Conservation (phyloP, 2,888 invertebrate species). For the Timema cristinae region DNA sequence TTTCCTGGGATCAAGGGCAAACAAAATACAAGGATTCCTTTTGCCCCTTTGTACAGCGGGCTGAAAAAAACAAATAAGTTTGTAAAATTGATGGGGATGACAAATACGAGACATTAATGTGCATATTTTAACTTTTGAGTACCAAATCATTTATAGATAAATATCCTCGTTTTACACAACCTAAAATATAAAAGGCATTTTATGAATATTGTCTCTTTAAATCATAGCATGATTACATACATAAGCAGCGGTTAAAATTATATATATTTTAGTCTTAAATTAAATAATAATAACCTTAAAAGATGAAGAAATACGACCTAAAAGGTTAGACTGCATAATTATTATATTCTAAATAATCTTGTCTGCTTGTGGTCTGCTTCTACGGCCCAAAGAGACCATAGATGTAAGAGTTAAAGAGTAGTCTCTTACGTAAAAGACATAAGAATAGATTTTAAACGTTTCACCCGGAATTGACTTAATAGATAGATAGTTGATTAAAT, state of each 20-base stretch:
- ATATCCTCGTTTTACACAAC: neutral
- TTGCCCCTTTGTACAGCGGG: conserved; percentile 26
- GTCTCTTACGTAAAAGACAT: too few relatives aligned
- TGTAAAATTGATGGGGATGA: neutral
- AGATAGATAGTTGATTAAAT: too few relatives aligned
- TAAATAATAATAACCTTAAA: conserved; percentile 29
- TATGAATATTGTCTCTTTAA: neutral
- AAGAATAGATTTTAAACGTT: too few relatives aligned
- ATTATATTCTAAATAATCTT: too few relatives aligned
- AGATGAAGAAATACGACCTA: conserved; percentile 30
- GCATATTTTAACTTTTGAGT: too few relatives aligned
- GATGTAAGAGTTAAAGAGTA: too few relatives aligned
- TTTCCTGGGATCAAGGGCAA: conserved; percentile 25
- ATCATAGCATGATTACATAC: neutral
- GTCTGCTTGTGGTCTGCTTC: too few relatives aligned
- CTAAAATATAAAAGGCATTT: neutral
- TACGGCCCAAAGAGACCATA: too few relatives aligned
- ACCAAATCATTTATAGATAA: too few relatives aligned
- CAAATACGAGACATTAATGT: neutral
- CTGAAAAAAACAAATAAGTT: conserved; percentile 5
- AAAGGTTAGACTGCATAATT: conserved; percentile 33
- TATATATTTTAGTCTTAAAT: neutral
- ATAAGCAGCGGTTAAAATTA: neutral
- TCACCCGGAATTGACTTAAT: too few relatives aligned
- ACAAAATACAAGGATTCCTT: conserved; percentile 21